Conservation (phyloP, 2,797 vertebrate species). For the Pygocentrus nattereri region DNA sequence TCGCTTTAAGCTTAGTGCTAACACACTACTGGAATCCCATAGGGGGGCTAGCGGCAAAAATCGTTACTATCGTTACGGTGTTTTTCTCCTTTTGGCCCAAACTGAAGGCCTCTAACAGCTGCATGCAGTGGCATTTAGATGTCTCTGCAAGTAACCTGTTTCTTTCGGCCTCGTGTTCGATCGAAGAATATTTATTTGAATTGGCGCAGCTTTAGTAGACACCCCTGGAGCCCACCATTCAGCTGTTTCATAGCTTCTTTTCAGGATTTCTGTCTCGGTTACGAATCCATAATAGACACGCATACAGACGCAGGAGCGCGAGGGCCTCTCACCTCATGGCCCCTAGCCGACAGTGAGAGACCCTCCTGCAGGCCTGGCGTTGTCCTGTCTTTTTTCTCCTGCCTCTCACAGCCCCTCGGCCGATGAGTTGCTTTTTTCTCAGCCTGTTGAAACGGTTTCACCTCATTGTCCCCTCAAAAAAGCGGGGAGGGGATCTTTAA, state of each 20-base stretch:
- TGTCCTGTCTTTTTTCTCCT: constrained; percentile 35
- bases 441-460: constrained; percentile 46
- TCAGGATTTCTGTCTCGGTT: constrained; percentile 5
- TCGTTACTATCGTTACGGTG: too few species aligned
- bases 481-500: constrained; percentile 36
- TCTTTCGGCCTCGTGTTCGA: background rate
- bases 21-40: too few species aligned
- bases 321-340: constrained; percentile 46
- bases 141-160: background rate
- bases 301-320: background rate
- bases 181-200: background rate
- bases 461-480: constrained; percentile 35
- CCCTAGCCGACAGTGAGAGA: constrained; percentile 46
- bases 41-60: too few species aligned
- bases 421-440: constrained; percentile 48
- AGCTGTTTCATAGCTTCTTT: background rate
- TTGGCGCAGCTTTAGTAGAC: background rate
- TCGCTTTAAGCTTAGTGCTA: too few species aligned
- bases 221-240: background rate
- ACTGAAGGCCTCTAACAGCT: too few species aligned
- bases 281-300: background rate
- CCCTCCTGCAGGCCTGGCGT: constrained; percentile 38
- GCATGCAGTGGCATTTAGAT: background rate
- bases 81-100: too few species aligned
- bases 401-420: constrained; percentile 43